Evolutionary conservation across 2,888 invertebrate species (phyloP), one percentile per base, ranked within the genome.

Genomic region (Lepidocyrtinus sp.): DNA sequence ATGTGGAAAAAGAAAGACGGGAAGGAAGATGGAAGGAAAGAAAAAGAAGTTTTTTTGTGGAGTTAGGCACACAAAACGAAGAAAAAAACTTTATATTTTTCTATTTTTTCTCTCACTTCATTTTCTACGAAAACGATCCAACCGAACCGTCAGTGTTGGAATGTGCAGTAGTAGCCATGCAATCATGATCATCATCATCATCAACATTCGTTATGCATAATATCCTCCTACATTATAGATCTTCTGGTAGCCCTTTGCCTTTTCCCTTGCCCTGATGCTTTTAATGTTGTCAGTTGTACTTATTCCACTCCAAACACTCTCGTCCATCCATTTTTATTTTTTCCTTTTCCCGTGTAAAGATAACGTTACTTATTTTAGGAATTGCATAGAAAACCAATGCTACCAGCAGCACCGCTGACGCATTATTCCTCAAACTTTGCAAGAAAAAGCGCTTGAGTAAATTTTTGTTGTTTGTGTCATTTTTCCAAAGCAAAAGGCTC

Each of bases 1-100:
- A 79, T 79, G 79, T 79, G 59, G 68, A 74, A 59, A 61, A 25
- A 73, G 59, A 70, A 76, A 17, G 50, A 50, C 50, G 50, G 50
- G 50, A 50, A 50, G 50, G 50, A 50, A 50, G 50, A 50, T 50
- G 50, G 50, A 50, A 50, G 50, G 50, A 50, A 50, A 50, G 50
- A 50, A 50, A n/a, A 50, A 50, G 50, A 50, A 50, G 50, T 50
- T 50, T 50, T 50, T 50, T 50, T 50, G 50, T 50, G 50, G 50
- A 50, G 50, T 17, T 50, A 50, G 50, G 50, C 50, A 50, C 17
- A 50, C 50, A 50, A 50, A 50, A 50, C 50, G 50, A 71, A 71
- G 27, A 25, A 26, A 63, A 36, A 75, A n/a, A 75, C 21, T n/a
- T 26, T 59, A n/a, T 55, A 17, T 63, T 72, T 63, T 45, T 64